A percentile compares a stretch with the other conserved stretches of the same genome.
These are phyloP conservation scores for rabbit (Oryctolagus cuniculus) DNA, from an alignment of 2,113 vertebrate genomes.

Conservation along the genomic window DNA sequence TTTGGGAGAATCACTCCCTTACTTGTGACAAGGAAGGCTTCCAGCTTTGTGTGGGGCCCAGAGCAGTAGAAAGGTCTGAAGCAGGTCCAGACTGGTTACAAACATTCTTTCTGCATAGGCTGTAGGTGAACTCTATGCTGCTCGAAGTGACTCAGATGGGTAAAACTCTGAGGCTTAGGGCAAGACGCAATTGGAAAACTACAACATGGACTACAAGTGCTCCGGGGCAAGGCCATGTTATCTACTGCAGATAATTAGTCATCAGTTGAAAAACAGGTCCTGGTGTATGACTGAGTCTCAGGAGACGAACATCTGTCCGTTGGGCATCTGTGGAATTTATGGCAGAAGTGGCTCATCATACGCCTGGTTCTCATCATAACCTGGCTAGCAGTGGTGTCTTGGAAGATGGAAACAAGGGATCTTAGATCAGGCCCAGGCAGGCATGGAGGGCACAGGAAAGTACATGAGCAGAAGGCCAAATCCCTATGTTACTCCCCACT, in stretches of 20 bases:
- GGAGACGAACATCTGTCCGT: not conserved
- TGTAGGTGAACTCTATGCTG: not conserved
- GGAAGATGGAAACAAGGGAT: not conserved
- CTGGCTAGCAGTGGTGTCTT: not conserved
- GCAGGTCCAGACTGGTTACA: not conserved
- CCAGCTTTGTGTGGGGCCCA: not conserved
- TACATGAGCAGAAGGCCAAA: not conserved
- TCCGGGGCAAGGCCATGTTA: not conserved
- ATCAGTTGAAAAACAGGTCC: conserved; percentile 10
- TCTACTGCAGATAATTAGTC: not conserved
- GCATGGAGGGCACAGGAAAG: not conserved
- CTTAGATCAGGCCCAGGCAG: not conserved
- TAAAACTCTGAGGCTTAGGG: not conserved
- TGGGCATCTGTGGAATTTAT: not conserved
- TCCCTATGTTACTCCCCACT: no score
- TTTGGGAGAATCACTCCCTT: not conserved
- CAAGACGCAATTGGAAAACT: not conserved
- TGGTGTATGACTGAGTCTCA: not conserved
- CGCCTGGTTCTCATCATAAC: not conserved
- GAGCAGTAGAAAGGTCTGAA: not conserved
- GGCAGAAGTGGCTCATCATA: not conserved
- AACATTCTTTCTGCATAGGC: not conserved
- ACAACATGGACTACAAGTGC: not conserved
- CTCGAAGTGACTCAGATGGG: not conserved
- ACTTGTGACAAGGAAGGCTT: not conserved